Evolutionary conservation across 1,140 invertebrate genomes (phyloP), one percentile per base, ranked within the genome.

Genomic region (Macrosteles quadrilineatus): DNA sequence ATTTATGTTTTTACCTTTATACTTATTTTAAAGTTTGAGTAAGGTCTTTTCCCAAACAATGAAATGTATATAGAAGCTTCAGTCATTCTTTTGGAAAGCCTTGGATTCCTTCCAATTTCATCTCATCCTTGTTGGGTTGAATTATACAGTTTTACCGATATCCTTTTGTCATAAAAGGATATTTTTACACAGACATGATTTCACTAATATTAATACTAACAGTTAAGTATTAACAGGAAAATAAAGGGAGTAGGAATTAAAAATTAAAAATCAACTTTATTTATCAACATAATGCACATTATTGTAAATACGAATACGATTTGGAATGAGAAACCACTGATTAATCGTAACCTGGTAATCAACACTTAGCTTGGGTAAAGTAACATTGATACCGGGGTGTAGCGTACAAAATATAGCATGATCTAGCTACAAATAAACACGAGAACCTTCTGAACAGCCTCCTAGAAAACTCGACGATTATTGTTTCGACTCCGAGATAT

Each of bases 201-300:
- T n/a, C n/a, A n/a, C n/a, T n/a, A n/a, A n/a, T n/a, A n/a, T n/a
- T n/a, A n/a, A n/a, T n/a, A n/a, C 32, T 36, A 6, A 6, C 4
- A 6, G 4, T 36, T 6, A 36, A 6, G 14, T 36, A 36, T 36
- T 36, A 6, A 36, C 4, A 14, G 32, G 32, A n/a, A n/a, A 40
- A 50, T 19, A 50, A 11, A 19, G 47, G 3, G n/a, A 50, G 4
- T 4, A 50, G 6, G n/a, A 50, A 4, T 50, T 50, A 50, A 67
- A 67, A 67, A 67, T 67, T 45, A 47, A 67, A 67, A 67, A 50
- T 47, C 40, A 67, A 67, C 40, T 67, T 67, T 50, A 67, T 67
- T 45, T 32, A 67, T 45, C 64, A 67, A 63, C 59, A 63, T 63
- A 63, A 63, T 63, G 59, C 59, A 63, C 59, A 63, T 63, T 63